Conservation (phyloP, 2,797 vertebrate genomes). For the Hyperoplus immaculatus region DNA sequence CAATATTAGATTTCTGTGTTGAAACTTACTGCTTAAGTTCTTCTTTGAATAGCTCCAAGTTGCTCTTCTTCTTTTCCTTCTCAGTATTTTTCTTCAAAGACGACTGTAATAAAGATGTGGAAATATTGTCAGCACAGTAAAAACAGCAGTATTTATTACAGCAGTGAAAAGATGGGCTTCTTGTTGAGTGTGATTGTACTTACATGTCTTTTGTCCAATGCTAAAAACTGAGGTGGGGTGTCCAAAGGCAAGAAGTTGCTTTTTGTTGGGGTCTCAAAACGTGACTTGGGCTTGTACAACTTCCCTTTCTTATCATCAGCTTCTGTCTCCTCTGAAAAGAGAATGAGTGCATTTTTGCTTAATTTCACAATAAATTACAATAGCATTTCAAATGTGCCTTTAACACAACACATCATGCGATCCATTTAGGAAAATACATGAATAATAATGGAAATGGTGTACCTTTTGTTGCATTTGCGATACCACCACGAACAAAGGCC, state of each 20-base stretch:
- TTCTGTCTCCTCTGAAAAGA: conserved; percentile 90
- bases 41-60: conserved; percentile 99
- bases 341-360: conserved; percentile 10
- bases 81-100: conserved; percentile 91
- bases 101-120: conserved; percentile 82
- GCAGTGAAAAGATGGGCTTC: not conserved
- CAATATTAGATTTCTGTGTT: not conserved
- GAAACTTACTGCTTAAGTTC: conserved; percentile 96
- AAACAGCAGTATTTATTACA: not conserved
- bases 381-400: not conserved
- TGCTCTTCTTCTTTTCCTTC: conserved; percentile 99
- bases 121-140: conserved; percentile 4
- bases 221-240: conserved; percentile 91
- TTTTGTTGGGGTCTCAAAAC: conserved; percentile 91
- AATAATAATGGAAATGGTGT: conserved; percentile 23
- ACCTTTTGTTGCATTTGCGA: conserved; percentile 98
- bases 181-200: conserved; percentile 67
- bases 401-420: not conserved
- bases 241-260: conserved; percentile 85
- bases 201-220: conserved; percentile 95
- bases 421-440: not conserved
- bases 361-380: not conserved
- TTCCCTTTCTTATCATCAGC: conserved; percentile 96
- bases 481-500: conserved; percentile 97
- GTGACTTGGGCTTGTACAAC: conserved; percentile 97